Evolutionary conservation across 2,797 vertebrate genomes (phyloP).

Genomic region (Myotis myotis): DNA sequence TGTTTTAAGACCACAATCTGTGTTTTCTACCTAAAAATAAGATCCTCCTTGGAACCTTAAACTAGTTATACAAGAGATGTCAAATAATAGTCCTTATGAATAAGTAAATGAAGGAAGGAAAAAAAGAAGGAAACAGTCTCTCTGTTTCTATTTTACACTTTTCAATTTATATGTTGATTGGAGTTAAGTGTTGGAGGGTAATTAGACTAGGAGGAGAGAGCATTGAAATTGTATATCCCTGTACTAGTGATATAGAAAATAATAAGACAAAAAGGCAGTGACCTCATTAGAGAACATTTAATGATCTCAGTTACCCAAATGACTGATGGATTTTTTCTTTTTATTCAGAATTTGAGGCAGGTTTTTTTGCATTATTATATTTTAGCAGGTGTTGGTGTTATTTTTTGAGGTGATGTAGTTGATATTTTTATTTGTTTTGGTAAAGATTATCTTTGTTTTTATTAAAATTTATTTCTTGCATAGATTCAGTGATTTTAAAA

Average conservation of each 20-base stretch:
- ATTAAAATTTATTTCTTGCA: neutral
- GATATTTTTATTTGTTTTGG: neutral
- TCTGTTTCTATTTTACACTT: constrained; percentile 7
- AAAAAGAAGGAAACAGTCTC: neutral
- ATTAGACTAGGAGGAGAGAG: neutral
- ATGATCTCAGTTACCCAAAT: neutral
- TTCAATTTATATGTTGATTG: neutral
- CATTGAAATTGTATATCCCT: neutral
- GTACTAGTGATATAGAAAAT: neutral
- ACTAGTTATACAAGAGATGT: neutral
- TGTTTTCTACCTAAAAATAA: neutral
- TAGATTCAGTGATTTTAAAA: neutral
- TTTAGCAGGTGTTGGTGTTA: constrained; percentile 11
- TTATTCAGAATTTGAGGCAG: neutral
- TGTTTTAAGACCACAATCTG: neutral
- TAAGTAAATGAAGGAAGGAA: neutral
- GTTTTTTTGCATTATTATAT: neutral
- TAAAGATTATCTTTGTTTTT: constrained; percentile 15
- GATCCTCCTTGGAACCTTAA: neutral
- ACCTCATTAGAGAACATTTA: neutral
- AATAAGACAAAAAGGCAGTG: neutral
- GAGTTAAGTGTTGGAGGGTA: neutral
- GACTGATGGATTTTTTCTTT: constrained; percentile 14
- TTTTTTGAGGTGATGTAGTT: neutral
- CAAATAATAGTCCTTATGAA: neutral